Evolutionary conservation across 2,797 vertebrate genomes (phyloP).

Genomic region (Monodelphis domestica): DNA sequence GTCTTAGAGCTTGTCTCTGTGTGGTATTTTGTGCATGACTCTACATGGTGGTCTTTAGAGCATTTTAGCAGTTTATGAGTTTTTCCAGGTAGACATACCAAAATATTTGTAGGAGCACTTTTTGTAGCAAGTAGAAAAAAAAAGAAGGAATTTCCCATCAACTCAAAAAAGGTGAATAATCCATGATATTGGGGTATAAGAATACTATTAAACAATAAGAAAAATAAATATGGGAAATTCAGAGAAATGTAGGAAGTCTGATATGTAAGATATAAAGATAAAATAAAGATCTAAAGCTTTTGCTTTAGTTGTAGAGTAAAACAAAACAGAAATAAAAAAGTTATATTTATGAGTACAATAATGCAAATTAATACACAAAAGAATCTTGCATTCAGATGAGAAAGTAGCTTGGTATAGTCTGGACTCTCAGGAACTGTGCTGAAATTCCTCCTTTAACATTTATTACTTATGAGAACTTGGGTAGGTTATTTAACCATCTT

Average conservation of each 20-base stretch:
- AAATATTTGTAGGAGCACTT: neutral
- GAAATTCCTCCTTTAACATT: neutral
- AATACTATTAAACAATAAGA: neutral
- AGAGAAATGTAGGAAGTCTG: neutral
- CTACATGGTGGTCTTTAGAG: no score
- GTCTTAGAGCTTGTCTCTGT: no score
- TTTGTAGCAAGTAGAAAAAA: neutral
- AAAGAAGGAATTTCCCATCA: no score
- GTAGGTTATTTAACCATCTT: neutral
- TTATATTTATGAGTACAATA: neutral
- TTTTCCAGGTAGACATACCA: no score
- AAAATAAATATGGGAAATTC: neutral
- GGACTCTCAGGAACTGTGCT: neutral
- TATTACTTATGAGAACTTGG: neutral
- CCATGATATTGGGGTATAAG: neutral
- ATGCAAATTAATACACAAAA: neutral
- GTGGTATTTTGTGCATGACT: no score
- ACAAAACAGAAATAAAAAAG: neutral
- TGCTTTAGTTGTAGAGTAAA: no score
- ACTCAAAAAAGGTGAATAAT: neutral
- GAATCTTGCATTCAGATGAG: neutral
- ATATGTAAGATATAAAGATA: no score
- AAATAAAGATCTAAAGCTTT: no score
- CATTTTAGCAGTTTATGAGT: no score
- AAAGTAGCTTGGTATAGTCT: neutral